Base-by-base conservation (phyloP, 2,113 vertebrate genomes). In the Vicugna pacos region DNA sequence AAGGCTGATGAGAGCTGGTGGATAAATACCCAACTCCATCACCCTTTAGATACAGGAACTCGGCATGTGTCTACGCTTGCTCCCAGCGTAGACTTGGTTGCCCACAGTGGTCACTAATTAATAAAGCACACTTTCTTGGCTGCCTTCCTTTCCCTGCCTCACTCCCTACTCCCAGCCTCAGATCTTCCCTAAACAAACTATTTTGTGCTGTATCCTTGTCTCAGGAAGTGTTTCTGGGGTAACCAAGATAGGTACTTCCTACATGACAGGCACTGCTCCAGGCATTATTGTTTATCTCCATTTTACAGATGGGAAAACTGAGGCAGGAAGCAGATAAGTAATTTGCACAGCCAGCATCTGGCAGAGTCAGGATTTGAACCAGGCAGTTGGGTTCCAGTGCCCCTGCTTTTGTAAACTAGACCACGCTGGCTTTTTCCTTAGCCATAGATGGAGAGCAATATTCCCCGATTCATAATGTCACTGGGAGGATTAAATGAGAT, bases 1-100 rank as follows among this genome's bases (percentile, higher is more conserved):
- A 28, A 19, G 58, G 38, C 60, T 65, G 42, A 42, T 2, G 6
- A 2, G 38, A 65, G 20, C 13, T 5, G 28, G 42, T 3, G 24
- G 48, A 14, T 56, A 67, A 85, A 26, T 19, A 72, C 1, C 54
- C 81, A 15, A 22, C 42, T 30, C 38, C 28, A 14, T 58, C 56
- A 11, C 38, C n/a, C 50, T 50, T 35, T 15, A 38, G 32, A 22
- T 17, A 24, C 26, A 50, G 50, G 16, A 81, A 24, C 38, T 73
- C 11, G 0, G 56, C 0, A 0, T 35, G 32, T 14, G 28, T 20
- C 48, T 48, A 8, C 15, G 17, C 14, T 10, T 20, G 28, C 87
- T 80, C 15, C 58, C 7, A 38, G 20, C 15, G 35, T 35, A 35
- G 35, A 35, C 50, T 67, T 50, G 26, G 38, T 22, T 65, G 32